Percentiles rank a stretch among this genome's conserved stretches.
phyloP scores from a whole-genome alignment of 2,113 vertebrate genomes.

The Microcebus griseorufus region DNA sequence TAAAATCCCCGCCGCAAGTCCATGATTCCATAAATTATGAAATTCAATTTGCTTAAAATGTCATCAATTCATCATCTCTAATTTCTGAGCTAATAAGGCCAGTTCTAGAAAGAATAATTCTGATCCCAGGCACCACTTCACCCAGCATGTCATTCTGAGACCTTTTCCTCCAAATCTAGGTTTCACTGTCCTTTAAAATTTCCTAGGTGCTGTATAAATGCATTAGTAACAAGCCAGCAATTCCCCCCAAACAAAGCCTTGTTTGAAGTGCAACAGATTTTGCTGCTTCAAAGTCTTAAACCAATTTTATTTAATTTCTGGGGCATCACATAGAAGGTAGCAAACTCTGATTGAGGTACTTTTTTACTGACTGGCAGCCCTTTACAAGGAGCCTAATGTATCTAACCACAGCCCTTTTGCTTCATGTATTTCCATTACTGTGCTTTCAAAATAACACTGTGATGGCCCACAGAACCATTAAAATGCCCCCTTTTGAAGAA shows the following conservation, averaged over 20 bases:
- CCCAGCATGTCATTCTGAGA: neutral
- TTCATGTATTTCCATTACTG: constrained; percentile 65
- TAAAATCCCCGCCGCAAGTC: constrained; percentile 58
- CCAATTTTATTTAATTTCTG: constrained; percentile 65
- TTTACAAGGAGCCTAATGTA: constrained; percentile 55
- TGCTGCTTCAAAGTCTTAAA: constrained; percentile 64
- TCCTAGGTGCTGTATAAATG: neutral
- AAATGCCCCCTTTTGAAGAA: constrained; percentile 60
- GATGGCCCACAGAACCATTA: constrained; percentile 63
- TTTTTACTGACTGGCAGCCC: constrained; percentile 6
- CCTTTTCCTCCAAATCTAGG: neutral
- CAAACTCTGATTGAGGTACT: neutral
- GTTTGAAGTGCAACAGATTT: constrained; percentile 46
- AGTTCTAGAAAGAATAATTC: neutral
- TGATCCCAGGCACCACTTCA: neutral
- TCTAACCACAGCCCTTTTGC: constrained; percentile 59
- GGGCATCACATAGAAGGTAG: constrained; percentile 2
- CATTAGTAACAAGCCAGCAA: constrained; percentile 15
- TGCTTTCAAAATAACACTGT: constrained; percentile 48
- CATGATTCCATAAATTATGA: constrained; percentile 39
- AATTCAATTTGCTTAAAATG: constrained; percentile 74
- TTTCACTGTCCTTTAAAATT: neutral
- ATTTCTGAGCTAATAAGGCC: constrained; percentile 15
- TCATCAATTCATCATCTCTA: constrained; percentile 68
- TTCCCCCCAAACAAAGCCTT: constrained; percentile 40